Evolutionary conservation across 2,888 invertebrate genomes (phyloP).

Genomic region (Auanema freiburgensis): DNA sequence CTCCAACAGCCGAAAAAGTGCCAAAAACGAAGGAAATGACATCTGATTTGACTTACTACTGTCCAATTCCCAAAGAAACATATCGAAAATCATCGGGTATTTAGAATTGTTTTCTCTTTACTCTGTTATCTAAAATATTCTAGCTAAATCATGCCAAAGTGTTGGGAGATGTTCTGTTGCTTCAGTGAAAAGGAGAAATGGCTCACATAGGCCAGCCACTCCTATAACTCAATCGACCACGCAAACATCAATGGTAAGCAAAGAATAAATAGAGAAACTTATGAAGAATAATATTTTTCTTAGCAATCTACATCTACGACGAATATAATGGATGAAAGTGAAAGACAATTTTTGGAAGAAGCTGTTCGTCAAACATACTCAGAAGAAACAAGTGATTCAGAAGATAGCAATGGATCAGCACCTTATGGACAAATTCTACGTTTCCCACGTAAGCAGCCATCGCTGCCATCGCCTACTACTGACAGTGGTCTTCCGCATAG

Average conservation of each 20-base stretch:
- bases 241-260: too few relatives aligned
- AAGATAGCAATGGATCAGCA: slow-evolving; percentile 1
- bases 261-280: too few relatives aligned
- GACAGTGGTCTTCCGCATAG: slow-evolving; percentile 5
- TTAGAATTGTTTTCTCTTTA: neutral
- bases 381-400: slow-evolving; percentile 4
- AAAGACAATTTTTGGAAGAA: neutral
- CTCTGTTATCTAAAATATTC: neutral
- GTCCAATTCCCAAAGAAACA: neutral
- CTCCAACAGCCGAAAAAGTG: neutral
- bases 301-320: too few relatives aligned
- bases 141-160: neutral
- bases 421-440: neutral
- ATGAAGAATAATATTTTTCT: too few relatives aligned
- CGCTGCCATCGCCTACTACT: neutral
- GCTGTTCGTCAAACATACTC: slow-evolving; percentile 5
- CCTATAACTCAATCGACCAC: neutral
- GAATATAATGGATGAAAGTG: slow-evolving; percentile 1
- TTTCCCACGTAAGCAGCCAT: slow-evolving; percentile 4
- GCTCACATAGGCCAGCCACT: slow-evolving; percentile 2
- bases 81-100: neutral
- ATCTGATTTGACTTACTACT: neutral
- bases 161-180: slow-evolving; percentile 1
- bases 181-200: slow-evolving; percentile 2
- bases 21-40: neutral